phyloP scores from a whole-genome alignment of 2,888 invertebrate genomes.

The Rhamphomyia laevipes region DNA sequence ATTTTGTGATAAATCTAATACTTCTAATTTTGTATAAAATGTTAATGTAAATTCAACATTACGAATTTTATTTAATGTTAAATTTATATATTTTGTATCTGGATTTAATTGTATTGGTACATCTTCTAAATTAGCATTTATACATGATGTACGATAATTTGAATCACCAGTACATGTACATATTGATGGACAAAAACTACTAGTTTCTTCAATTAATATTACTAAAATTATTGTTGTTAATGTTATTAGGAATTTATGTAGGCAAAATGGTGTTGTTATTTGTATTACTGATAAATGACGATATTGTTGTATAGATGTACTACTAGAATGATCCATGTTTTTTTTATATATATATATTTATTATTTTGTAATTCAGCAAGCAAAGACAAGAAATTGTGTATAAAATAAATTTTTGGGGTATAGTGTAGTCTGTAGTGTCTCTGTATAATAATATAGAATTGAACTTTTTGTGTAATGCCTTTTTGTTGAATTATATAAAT shows the following conservation, averaged over 20 bases:
- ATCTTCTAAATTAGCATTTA: conserved; percentile 65
- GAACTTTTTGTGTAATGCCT: too few relatives aligned
- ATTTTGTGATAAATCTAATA: conserved; percentile 73
- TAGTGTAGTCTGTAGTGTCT: too few relatives aligned
- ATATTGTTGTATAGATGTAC: too few relatives aligned
- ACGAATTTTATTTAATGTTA: conserved; percentile 72
- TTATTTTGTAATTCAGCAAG: too few relatives aligned
- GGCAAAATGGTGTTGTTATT: too few relatives aligned
- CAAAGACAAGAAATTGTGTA: too few relatives aligned
- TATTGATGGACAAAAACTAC: conserved; percentile 63
- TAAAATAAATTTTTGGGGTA: too few relatives aligned
- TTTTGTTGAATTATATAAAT: too few relatives aligned
- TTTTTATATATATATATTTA: too few relatives aligned
- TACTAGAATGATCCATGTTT: too few relatives aligned
- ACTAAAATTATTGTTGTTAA: conserved; percentile 11
- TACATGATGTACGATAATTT: conserved; percentile 61
- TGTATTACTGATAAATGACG: too few relatives aligned
- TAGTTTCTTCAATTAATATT: conserved; percentile 33
- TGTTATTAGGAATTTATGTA: neutral
- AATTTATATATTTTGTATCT: conserved; percentile 67
- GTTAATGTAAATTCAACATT: conserved; percentile 65
- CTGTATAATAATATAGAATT: too few relatives aligned
- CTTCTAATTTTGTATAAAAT: conserved; percentile 68
- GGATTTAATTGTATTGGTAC: conserved; percentile 85
- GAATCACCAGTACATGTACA: conserved; percentile 64